Base-by-base conservation (phyloP, 1,140 invertebrate genomes). In the Drosophila paulistorum region DNA sequence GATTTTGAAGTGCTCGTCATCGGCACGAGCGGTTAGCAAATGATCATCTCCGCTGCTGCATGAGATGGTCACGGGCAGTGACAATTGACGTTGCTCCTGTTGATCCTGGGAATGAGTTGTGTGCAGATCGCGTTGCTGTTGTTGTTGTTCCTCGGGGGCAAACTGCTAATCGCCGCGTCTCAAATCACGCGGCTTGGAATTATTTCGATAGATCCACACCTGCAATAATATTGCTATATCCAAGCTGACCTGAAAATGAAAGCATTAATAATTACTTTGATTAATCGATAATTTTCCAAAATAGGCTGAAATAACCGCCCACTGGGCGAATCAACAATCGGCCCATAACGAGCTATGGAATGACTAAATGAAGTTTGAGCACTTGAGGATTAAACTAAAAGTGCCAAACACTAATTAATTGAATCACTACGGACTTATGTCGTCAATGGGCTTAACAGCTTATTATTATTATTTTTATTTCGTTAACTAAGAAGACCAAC, bases 161-260 rank as follows among this genome's bases (percentile, higher is more conserved):
- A 92, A 94, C 93, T 94, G 94, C 94, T 95, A 95, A 93, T 95
- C 95, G 74, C 94, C 94, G 86, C 95, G 93, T 63, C 93, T 94
- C 63, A 93, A 48, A 37, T 94, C 92, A 33, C 94, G 92, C 67
- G 94, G 94, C 76, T 94, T 94, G 30, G 93, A 93, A 77, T 95
- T 95, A 68, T 94, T 94, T 1, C 94, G 93, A 92, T 95, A 95
- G 71, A 95, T 85, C 93, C 94, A 95, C 51, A 95, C 95, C 93
- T 95, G 93, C 62, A 93, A 65, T 48, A 94, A 77, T 65, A 94
- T 94, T 17, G 93, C 91, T 45, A 94, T 71, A 75, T 94, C 93
- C 65, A 94, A 91, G 65, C 90, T 92, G 70, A 92, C 91, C 91
- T 92, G 51, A 0, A 55, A 48, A 4, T 1, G 11, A 60, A 17